Conservation (phyloP, 2,888 invertebrate species). For the Geotrupes spiniger region DNA sequence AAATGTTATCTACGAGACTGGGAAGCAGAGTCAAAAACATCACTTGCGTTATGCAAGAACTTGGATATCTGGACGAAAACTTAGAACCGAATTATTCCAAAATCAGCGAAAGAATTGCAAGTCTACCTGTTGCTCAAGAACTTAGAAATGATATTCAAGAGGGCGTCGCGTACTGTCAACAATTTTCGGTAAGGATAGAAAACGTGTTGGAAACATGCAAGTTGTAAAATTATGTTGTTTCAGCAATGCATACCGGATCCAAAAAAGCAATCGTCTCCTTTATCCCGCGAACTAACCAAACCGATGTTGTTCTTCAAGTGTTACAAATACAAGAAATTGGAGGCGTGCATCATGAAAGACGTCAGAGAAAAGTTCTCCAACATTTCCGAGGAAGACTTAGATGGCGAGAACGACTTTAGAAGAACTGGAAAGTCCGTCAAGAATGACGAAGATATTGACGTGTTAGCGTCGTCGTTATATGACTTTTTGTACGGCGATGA, state of each 20-base stretch:
- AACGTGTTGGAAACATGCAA: too few relatives aligned
- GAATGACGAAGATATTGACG: slow-evolving; percentile 54
- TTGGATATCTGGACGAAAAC: slow-evolving; percentile 65
- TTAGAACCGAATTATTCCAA: slow-evolving; percentile 65
- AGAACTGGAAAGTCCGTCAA: slow-evolving; percentile 55
- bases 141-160: slow-evolving; percentile 65
- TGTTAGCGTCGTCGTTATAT: slow-evolving; percentile 60
- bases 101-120: slow-evolving; percentile 61
- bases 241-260: slow-evolving; percentile 70
- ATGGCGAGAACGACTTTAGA: slow-evolving; percentile 50
- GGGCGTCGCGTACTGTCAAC: slow-evolving; percentile 65
- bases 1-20: slow-evolving; percentile 56
- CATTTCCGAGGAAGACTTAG: slow-evolving; percentile 57
- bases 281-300: slow-evolving; percentile 62
- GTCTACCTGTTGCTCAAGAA: slow-evolving; percentile 60
- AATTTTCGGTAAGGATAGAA: slow-evolving; percentile 59
- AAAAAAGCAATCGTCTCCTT: slow-evolving; percentile 60
- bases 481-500: slow-evolving; percentile 63
- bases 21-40: slow-evolving; percentile 59
- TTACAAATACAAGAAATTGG: slow-evolving; percentile 71
- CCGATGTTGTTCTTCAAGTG: slow-evolving; percentile 74
- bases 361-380: slow-evolving; percentile 61
- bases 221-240: too few relatives aligned
- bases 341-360: slow-evolving; percentile 71
- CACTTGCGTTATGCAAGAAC: slow-evolving; percentile 70